phyloP scores from a whole-genome alignment of 2,888 invertebrate species.

The Limnephilus auricula region DNA sequence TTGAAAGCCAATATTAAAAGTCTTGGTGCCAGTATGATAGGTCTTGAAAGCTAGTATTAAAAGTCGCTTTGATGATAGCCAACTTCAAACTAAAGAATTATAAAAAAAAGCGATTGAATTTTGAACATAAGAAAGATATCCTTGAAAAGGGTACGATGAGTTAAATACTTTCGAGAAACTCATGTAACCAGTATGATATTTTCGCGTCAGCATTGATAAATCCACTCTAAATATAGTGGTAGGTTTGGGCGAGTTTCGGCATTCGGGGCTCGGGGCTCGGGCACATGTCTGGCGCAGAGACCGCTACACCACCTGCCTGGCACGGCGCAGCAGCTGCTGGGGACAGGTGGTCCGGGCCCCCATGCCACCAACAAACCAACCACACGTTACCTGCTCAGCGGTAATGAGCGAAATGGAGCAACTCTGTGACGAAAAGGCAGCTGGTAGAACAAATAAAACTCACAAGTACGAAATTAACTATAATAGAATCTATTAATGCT shows the following conservation, averaged over 20 bases:
- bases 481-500: too few species aligned
- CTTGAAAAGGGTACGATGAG: background rate
- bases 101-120: too few species aligned
- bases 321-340: background rate
- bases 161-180: background rate
- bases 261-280: slow-evolving; percentile 15
- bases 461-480: too few species aligned
- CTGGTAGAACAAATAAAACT: too few species aligned
- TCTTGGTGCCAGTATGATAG: too few species aligned
- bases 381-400: too few species aligned
- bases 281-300: slow-evolving; percentile 14
- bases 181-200: background rate
- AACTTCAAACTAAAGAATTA: too few species aligned
- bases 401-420: too few species aligned
- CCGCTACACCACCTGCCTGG: slow-evolving; percentile 15
- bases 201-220: background rate
- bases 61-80: too few species aligned
- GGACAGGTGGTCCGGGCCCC: slow-evolving; percentile 16
- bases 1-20: too few species aligned
- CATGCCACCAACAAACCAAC: background rate
- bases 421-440: too few species aligned
- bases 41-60: too few species aligned
- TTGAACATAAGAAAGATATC: background rate
- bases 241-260: background rate
- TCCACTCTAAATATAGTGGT: slow-evolving; percentile 2